Evolutionary conservation across 2,888 invertebrate species (phyloP), one percentile per base, ranked within the genome.

Genomic region (Encarsia formosa): DNA sequence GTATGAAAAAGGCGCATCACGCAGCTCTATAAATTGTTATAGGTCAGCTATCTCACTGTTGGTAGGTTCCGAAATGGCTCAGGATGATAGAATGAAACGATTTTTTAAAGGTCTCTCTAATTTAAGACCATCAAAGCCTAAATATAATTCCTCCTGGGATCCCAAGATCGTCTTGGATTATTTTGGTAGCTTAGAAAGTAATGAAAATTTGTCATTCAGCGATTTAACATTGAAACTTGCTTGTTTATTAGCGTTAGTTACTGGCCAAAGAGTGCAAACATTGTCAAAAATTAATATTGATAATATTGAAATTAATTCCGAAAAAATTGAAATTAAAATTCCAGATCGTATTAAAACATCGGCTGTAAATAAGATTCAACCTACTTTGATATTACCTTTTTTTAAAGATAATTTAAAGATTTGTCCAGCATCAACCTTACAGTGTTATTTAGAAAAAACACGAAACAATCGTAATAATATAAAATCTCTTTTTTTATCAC

Each of bases 51-150:
- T 59, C 0, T 45, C 52, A 52, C 29, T 63, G 37, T 13, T 63
- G 24, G 37, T 39, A 19, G 53, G 51, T 4, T 29, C 53, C 11
- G 32, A 60, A 5, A 46, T 63, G 5, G 52, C 53, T 6, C 47
- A 57, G 11, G 48, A 61, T 43, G 11, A 42, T 3, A 38, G 50
- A 24, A 50, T 65, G 5, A 58, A 58, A 46, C 35, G 62, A 22
- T 63, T 64, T 40, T 38, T 65, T 9, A 63, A 59, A 46, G 61
- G 61, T 11, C 43, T 59, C 13, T 55, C 45, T 13, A 64, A 63
- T 34, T 15, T 58, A 1, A 59, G 57, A 44, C 63, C 61, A 1
- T 40, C 59, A 3, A 46, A 11, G 13, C 59, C 56, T 5, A 52
- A 52, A 26, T 60, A 60, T 16, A 26, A 58, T 18, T 38, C 40